These are phyloP conservation scores for Paraplagusia blochii DNA, from an alignment of 2,113 vertebrate species.

Conservation along the genomic window DNA sequence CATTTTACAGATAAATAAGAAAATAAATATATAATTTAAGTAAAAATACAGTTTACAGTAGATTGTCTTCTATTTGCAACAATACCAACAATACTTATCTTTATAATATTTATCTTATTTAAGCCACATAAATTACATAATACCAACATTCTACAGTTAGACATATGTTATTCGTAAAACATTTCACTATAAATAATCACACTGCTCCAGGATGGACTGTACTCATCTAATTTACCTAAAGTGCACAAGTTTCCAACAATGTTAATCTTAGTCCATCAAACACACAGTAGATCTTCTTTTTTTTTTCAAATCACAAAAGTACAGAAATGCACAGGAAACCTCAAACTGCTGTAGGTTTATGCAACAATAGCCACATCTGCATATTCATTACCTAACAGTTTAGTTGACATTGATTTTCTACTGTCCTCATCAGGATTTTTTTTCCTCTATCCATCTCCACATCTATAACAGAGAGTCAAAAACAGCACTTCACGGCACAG, in stretches of 20 bases:
- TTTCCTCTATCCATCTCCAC: conserved; percentile 55
- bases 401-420: conserved; percentile 24
- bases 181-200: conserved; percentile 49
- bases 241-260: conserved; percentile 40
- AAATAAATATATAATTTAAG: conserved; percentile 75
- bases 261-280: conserved; percentile 32
- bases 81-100: conserved; percentile 45
- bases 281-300: conserved; percentile 34
- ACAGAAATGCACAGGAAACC: conserved; percentile 48
- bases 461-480: conserved; percentile 64
- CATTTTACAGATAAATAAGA: conserved; percentile 67
- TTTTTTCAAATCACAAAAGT: conserved; percentile 43
- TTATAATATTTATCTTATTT: conserved; percentile 49
- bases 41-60: conserved; percentile 67
- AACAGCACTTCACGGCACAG: conserved; percentile 73
- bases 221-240: conserved; percentile 46
- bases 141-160: conserved; percentile 60
- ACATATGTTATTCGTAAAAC: conserved; percentile 31
- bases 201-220: conserved; percentile 40
- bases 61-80: conserved; percentile 69
- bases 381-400: conserved; percentile 45
- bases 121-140: conserved; percentile 56
- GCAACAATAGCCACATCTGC: conserved; percentile 29
- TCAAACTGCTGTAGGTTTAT: conserved; percentile 29
- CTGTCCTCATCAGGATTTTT: conserved; percentile 29